Percentiles rank a stretch among this genome's conserved stretches.
Evolutionary conservation across 2,888 invertebrate species (phyloP).

Genomic region (Sarcophaga carnaria): DNA sequence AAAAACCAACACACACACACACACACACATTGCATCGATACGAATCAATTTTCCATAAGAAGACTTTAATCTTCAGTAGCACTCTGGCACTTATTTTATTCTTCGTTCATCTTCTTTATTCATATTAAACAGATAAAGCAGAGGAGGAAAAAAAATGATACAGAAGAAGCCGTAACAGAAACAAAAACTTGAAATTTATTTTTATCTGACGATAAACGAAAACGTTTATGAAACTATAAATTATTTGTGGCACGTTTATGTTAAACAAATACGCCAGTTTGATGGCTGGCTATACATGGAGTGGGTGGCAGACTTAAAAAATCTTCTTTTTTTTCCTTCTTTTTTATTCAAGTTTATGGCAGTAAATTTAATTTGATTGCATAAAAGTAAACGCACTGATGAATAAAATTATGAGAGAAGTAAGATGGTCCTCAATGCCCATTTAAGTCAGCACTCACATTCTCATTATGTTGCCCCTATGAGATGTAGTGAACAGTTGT

Average conservation of each 20-base stretch:
- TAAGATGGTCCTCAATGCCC: no score
- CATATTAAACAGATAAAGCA: conserved; percentile 16
- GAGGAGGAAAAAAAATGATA: no score
- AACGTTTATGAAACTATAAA: conserved; percentile 46
- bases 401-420: no score
- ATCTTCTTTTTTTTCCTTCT: no score
- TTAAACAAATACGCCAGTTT: background rate
- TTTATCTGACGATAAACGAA: conserved; percentile 42
- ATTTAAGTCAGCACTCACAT: no score
- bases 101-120: conserved; percentile 2
- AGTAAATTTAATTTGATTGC: background rate
- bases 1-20: background rate
- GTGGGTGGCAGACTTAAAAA: background rate
- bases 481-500: no score
- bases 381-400: no score
- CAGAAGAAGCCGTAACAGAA: background rate
- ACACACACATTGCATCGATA: conserved; percentile 31
- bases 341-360: conserved; percentile 10
- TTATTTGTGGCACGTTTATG: conserved; percentile 11
- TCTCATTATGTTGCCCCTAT: no score
- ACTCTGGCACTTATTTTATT: background rate
- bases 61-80: conserved; percentile 62
- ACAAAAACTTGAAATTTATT: conserved; percentile 28
- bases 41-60: conserved; percentile 53
- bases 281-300: background rate